Conservation (phyloP, 2,113 vertebrate genomes). For the Boulengeromyrus knoepffleri region DNA sequence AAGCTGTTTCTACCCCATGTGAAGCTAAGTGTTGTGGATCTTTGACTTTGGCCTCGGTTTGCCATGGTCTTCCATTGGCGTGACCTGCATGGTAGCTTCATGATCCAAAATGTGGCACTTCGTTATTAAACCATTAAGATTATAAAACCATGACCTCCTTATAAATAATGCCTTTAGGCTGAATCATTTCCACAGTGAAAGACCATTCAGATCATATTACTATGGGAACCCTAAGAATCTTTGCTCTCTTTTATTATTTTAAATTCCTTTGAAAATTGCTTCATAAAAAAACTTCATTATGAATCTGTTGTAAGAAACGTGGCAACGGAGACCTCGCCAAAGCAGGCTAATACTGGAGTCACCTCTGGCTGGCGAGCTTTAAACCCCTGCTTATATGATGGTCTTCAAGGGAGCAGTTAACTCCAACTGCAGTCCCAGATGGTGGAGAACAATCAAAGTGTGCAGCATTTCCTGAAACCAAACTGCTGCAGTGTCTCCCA, state of each 20-base stretch:
- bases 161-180: background rate
- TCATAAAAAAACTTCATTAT: background rate
- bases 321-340: background rate
- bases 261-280: slow-evolving; percentile 5
- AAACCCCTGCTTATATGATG: background rate
- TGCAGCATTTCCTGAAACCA: background rate
- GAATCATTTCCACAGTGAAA: background rate
- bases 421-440: background rate
- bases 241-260: background rate
- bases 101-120: background rate
- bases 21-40: background rate
- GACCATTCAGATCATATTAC: slow-evolving; percentile 2
- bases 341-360: background rate
- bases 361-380: background rate
- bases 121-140: background rate
- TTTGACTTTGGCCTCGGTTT: background rate
- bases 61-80: background rate
- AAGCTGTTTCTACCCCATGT: background rate
- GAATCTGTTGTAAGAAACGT: slow-evolving; percentile 5
- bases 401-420: background rate
- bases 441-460: background rate
- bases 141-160: background rate
- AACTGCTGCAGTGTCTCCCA: background rate
- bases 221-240: background rate
- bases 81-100: background rate